These are phyloP conservation scores for Zalophus californianus DNA, from an alignment of 2,797 vertebrate species.

Conservation along the genomic window DNA sequence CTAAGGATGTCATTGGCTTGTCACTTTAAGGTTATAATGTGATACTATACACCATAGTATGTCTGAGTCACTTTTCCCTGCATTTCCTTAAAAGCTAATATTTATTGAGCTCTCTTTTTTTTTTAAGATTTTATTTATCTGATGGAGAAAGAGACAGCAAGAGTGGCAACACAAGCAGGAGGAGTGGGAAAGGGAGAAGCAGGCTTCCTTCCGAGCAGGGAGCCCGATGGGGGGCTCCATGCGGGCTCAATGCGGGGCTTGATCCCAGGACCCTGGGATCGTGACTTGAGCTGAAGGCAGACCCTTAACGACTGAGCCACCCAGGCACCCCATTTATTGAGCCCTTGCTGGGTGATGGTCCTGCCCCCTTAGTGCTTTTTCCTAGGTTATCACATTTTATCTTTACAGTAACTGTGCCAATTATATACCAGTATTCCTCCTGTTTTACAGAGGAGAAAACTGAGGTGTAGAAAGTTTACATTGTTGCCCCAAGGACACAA, in stretches of 20 bases:
- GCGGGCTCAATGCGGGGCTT: no score
- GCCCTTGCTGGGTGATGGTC: neutral
- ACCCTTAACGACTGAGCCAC: no score
- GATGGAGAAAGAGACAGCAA: no score
- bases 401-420: neutral
- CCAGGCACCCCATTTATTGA: neutral
- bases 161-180: no score
- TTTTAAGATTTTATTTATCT: no score
- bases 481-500: neutral
- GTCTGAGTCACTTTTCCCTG: neutral
- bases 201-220: no score
- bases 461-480: conserved; percentile 10
- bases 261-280: no score
- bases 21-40: neutral
- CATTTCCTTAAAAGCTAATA: neutral
- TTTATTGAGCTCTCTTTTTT: neutral
- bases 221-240: no score
- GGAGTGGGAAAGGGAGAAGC: no score
- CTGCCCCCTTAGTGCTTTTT: neutral
- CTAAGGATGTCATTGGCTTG: neutral
- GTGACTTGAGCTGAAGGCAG: no score
- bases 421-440: neutral
- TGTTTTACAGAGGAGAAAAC: neutral
- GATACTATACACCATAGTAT: neutral
- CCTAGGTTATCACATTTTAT: neutral